Conservation (phyloP, 23 tunicate species). For the Diplosoma virens region DNA sequence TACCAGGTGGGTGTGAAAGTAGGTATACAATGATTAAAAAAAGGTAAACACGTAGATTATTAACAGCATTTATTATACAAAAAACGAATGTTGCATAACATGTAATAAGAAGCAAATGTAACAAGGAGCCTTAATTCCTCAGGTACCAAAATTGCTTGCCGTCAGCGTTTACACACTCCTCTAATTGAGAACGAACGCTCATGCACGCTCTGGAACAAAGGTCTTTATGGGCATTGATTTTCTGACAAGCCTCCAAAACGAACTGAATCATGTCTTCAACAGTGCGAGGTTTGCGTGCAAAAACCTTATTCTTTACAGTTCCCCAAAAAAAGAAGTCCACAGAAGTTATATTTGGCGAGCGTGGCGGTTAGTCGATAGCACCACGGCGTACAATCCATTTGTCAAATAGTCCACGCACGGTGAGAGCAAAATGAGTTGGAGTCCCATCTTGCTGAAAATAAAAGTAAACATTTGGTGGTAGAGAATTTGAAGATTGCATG, state of each 20-base stretch:
- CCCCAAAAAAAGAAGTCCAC: neutral
- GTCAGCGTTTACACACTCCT: too few species aligned
- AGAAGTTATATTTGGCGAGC: neutral
- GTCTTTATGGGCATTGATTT: too few species aligned
- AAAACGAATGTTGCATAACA: neutral
- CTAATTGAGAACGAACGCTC: too few species aligned
- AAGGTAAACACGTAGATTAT: neutral
- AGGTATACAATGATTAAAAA: neutral
- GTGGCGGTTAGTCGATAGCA: neutral
- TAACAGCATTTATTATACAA: neutral
- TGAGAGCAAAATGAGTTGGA: neutral
- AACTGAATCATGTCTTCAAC: neutral
- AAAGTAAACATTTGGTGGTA: too few species aligned
- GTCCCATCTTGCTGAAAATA: too few species aligned
- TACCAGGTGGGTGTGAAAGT: neutral
- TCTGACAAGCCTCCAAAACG: neutral
- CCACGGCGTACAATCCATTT: neutral
- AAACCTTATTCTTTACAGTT: neutral
- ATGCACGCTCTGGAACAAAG: too few species aligned
- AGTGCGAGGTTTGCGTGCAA: neutral
- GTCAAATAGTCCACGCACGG: neutral
- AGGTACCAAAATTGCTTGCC: neutral
- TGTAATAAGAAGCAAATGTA: neutral
- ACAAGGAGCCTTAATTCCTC: neutral
- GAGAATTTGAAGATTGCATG: too few species aligned